phyloP scores from a whole-genome alignment of 1,140 invertebrate species.

The Drosophila auraria region DNA sequence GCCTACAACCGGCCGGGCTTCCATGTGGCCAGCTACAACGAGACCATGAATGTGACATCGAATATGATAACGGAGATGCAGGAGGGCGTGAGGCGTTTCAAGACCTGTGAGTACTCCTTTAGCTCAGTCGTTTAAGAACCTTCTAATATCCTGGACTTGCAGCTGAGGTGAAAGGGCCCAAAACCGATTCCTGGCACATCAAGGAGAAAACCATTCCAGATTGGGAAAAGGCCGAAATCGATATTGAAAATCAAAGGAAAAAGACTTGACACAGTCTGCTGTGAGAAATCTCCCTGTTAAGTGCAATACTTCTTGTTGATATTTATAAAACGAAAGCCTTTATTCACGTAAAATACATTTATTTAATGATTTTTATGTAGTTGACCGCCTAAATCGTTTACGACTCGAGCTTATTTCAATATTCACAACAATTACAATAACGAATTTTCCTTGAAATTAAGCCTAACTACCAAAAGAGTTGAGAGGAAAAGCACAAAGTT shows the following conservation, averaged over 20 bases:
- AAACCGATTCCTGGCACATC: conserved; percentile 88
- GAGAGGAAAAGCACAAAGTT: conserved; percentile 78
- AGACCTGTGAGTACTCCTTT: conserved; percentile 81
- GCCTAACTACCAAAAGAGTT: conserved; percentile 78
- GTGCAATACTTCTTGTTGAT: conserved; percentile 25
- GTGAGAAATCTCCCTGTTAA: neutral
- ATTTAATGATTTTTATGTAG: conserved; percentile 67
- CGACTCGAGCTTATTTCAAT: conserved; percentile 73
- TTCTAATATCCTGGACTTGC: neutral
- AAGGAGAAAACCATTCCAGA: conserved; percentile 86
- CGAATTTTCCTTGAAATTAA: conserved; percentile 82
- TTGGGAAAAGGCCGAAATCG: conserved; percentile 86
- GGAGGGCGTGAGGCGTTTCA: conserved; percentile 91
- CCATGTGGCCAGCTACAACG: conserved; percentile 88
- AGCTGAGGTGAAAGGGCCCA: conserved; percentile 91
- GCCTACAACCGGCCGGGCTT: conserved; percentile 87
- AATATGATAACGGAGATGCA: conserved; percentile 88
- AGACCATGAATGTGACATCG: conserved; percentile 88
- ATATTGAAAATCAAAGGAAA: conserved; percentile 45
- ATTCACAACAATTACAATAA: conserved; percentile 84
- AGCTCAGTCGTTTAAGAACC: neutral
- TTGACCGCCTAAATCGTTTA: conserved; percentile 71
- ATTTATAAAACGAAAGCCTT: conserved; percentile 59
- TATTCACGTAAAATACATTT: conserved; percentile 79
- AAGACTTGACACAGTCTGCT: conserved; percentile 9